A percentile compares a stretch with the other conserved stretches of the same genome.
phyloP scores from a whole-genome alignment of 2,797 vertebrate species.

The Oreochromis mossambicus region DNA sequence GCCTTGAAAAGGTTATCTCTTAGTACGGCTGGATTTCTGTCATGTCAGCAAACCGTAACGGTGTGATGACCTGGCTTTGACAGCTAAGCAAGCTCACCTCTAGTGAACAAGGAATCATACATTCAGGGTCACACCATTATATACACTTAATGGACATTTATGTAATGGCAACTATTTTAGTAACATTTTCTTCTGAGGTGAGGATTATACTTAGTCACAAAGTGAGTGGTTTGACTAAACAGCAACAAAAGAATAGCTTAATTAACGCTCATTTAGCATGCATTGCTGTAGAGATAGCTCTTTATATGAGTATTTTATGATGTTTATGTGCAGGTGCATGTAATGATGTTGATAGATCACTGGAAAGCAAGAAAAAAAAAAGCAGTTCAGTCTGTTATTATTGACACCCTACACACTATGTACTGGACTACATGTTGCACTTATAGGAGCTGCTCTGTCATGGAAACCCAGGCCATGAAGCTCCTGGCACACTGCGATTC shows the following conservation, averaged over 20 bases:
- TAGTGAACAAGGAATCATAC: background rate
- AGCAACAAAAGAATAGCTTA: background rate
- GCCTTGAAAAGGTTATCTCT: conserved; percentile 20
- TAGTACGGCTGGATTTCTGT: background rate
- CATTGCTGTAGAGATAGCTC: background rate
- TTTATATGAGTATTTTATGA: background rate
- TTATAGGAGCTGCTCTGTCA: background rate
- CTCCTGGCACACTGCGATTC: background rate
- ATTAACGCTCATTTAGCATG: background rate
- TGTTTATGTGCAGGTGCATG: background rate
- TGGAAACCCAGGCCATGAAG: background rate
- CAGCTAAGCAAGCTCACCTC: background rate
- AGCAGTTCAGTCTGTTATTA: background rate
- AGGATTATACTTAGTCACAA: background rate
- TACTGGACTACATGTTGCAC: background rate
- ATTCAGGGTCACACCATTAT: background rate
- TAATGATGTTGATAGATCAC: background rate
- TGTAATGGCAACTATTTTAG: background rate
- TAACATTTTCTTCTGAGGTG: background rate
- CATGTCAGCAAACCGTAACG: background rate
- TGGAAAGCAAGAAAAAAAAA: background rate
- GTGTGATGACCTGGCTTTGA: background rate
- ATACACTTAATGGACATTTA: background rate
- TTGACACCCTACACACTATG: background rate
- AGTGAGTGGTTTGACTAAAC: background rate